Evolutionary conservation across 2,888 invertebrate species (phyloP).

Genomic region (Molorchus minor): DNA sequence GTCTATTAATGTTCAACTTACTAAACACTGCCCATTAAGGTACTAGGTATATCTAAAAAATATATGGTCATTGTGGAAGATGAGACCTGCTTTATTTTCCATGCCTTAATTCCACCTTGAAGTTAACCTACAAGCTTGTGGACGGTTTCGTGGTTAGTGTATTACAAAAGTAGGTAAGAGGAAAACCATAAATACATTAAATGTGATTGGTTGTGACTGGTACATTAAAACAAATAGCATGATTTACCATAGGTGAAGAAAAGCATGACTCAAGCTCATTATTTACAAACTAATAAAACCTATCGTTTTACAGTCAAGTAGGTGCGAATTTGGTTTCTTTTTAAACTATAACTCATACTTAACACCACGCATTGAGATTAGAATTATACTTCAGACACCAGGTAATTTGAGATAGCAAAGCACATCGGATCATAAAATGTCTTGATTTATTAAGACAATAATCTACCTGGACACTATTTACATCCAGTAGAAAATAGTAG

Average conservation of each 20-base stretch:
- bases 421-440: slow-evolving; percentile 17
- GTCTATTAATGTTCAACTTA: too few relatives aligned
- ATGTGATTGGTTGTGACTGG: too few relatives aligned
- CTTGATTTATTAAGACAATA: slow-evolving; percentile 14
- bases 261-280: slow-evolving; percentile 2
- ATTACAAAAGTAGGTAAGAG: too few relatives aligned
- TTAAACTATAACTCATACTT: slow-evolving; percentile 13
- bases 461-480: background rate
- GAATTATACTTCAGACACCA: slow-evolving; percentile 1
- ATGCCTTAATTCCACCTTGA: too few relatives aligned
- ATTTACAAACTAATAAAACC: slow-evolving; percentile 10
- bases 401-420: slow-evolving; percentile 15
- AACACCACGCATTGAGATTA: slow-evolving; percentile 20
- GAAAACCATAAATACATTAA: too few relatives aligned
- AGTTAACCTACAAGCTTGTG: too few relatives aligned
- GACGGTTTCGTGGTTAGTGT: too few relatives aligned
- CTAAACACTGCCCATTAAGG: too few relatives aligned
- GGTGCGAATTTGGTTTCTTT: slow-evolving; percentile 1
- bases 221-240: too few relatives aligned
- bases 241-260: background rate
- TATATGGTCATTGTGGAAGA: too few relatives aligned
- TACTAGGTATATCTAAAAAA: too few relatives aligned
- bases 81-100: too few relatives aligned
- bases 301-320: slow-evolving; percentile 7
- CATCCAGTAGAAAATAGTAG: background rate